Evolutionary conservation across 2,113 vertebrate species (phyloP).

Genomic region (Lichenostomus cassidix): DNA sequence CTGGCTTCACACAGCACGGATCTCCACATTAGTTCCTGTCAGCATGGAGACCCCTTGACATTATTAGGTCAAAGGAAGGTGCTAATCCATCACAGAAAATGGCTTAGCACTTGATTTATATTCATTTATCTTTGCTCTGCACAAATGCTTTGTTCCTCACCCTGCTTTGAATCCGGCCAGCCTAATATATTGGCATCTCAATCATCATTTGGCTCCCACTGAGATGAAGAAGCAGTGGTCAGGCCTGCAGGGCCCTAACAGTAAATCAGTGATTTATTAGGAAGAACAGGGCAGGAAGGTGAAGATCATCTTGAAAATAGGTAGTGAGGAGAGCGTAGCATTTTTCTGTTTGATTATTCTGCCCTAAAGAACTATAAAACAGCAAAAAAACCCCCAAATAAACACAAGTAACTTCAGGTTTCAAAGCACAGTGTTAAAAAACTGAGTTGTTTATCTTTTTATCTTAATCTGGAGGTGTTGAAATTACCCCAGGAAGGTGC

Average conservation of each 20-base stretch:
- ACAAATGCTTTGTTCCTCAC: slow-evolving; percentile 59
- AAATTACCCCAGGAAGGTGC: rapidly evolving
- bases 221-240: slow-evolving; percentile 46
- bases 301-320: slow-evolving; percentile 25
- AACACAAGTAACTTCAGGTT: not conserved
- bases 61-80: slow-evolving; percentile 60
- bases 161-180: slow-evolving; percentile 27
- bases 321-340: not conserved
- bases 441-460: not conserved
- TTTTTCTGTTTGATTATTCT: not conserved
- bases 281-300: slow-evolving; percentile 10
- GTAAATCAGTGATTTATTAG: slow-evolving; percentile 56
- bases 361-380: not conserved
- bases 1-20: not conserved
- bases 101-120: slow-evolving; percentile 22
- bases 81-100: slow-evolving; percentile 54
- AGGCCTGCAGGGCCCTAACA: slow-evolving; percentile 33
- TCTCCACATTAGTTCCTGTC: slow-evolving; percentile 34
- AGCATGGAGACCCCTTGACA: slow-evolving; percentile 26
- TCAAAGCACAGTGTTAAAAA: not conserved
- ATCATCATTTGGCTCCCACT: slow-evolving; percentile 65
- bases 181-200: slow-evolving; percentile 67
- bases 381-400: not conserved
- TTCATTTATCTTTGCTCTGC: slow-evolving; percentile 25
- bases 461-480: not conserved